Conservation (phyloP, 2,888 invertebrate species). For the Thecophora atra region DNA sequence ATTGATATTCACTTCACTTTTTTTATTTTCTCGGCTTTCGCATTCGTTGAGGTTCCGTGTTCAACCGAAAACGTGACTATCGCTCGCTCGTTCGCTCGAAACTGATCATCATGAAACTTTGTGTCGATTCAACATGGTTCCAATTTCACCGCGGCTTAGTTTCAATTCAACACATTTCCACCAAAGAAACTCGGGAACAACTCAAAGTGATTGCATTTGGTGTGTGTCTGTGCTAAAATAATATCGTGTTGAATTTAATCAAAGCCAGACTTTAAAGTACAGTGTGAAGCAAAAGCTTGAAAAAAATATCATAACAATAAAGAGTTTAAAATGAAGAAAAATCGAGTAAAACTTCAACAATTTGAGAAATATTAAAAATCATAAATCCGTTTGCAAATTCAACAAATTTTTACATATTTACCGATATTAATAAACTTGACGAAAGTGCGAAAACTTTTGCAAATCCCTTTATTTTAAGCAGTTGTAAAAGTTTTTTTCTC, state of each 20-base stretch:
- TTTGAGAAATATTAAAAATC: no score
- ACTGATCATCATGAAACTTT: conserved; percentile 41
- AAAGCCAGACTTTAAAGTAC: neutral
- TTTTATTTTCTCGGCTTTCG: conserved; percentile 10
- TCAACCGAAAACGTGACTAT: conserved; percentile 39
- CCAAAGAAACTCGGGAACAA: neutral
- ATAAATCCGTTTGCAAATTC: no score
- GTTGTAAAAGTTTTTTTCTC: no score
- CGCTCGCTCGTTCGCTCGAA: conserved; percentile 46
- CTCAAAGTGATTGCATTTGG: neutral
- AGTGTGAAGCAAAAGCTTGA: neutral
- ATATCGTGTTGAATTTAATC: neutral
- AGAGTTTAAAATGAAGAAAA: no score
- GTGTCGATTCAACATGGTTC: conserved; percentile 23
- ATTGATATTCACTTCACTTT: conserved; percentile 2
- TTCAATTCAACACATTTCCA: conserved; percentile 5
- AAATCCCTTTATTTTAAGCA: no score
- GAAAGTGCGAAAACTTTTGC: no score
- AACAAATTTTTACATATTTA: no score
- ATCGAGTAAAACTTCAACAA: no score
- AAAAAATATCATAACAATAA: no score
- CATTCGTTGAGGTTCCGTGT: neutral
- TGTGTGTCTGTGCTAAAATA: conserved; percentile 7
- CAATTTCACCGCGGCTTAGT: conserved; percentile 8
- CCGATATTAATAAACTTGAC: no score